A percentile compares a stretch with the other conserved stretches of the same genome.
Evolutionary conservation across 2,113 vertebrate species (phyloP).

Genomic region (Euleptes europaea): DNA sequence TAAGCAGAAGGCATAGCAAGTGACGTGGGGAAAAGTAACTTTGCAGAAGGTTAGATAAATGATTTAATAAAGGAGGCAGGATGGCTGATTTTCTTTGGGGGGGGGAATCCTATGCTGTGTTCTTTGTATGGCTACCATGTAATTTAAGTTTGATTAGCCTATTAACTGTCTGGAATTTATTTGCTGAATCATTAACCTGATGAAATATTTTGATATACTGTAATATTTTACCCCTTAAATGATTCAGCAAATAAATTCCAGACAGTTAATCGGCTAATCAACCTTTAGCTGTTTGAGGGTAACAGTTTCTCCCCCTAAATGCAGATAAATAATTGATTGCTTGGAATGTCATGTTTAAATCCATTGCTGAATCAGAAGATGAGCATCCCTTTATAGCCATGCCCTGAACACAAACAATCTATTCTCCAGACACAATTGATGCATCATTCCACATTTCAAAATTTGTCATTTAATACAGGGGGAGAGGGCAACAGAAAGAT

Average conservation of each 20-base stretch:
- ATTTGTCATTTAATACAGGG: not conserved
- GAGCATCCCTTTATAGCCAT: not conserved
- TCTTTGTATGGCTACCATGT: not conserved
- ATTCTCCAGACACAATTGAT: not conserved
- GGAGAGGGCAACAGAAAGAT: no score
- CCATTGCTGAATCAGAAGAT: not conserved
- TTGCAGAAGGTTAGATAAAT: not conserved
- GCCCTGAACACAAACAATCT: no score
- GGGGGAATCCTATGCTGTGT: not conserved
- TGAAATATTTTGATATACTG: conserved; percentile 20
- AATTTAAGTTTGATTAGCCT: conserved; percentile 27
- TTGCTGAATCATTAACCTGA: conserved; percentile 32
- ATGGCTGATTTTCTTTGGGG: not conserved
- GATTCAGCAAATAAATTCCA: conserved; percentile 14
- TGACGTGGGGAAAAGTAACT: not conserved
- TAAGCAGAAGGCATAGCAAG: not conserved
- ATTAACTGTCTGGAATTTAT: conserved; percentile 21
- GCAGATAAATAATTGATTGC: not conserved
- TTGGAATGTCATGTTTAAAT: not conserved
- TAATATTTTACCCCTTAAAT: conserved; percentile 14
- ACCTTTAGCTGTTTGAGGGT: not conserved
- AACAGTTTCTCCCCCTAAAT: not conserved
- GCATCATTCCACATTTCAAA: not conserved
- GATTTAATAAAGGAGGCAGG: not conserved
- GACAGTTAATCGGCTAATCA: not conserved